Evolutionary conservation across 2,888 invertebrate genomes (phyloP).

Genomic region (Allacma fusca): DNA sequence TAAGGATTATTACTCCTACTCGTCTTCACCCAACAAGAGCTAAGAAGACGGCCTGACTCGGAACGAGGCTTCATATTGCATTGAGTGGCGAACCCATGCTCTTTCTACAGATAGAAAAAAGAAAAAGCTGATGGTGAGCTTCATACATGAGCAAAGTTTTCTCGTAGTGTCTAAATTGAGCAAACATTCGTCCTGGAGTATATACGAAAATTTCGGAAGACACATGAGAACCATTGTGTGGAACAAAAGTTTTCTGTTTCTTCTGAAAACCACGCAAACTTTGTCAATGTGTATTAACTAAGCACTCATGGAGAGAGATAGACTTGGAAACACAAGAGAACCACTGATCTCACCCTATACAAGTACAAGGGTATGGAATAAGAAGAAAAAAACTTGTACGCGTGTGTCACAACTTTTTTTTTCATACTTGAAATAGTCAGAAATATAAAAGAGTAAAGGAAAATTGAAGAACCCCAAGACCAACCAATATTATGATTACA

Average conservation of each 20-base stretch:
- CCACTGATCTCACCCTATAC: too few relatives aligned
- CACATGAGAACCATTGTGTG: slow-evolving; percentile 10
- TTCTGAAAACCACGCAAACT: neutral
- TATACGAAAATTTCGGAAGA: neutral
- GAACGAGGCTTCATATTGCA: too few relatives aligned
- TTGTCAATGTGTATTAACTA: slow-evolving; percentile 22
- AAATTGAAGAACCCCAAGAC: neutral
- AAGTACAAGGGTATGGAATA: too few relatives aligned
- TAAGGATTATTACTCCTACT: neutral
- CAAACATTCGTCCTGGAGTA: neutral
- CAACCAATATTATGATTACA: too few relatives aligned
- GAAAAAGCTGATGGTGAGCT: neutral
- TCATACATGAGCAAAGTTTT: slow-evolving; percentile 2
- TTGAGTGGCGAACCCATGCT: too few relatives aligned
- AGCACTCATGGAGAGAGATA: neutral
- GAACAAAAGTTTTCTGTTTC: slow-evolving; percentile 24
- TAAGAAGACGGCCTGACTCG: neutral
- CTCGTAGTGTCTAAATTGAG: neutral
- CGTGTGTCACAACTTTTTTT: neutral
- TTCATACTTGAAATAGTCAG: neutral
- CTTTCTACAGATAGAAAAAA: neutral
- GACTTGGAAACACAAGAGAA: neutral
- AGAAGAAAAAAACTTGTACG: too few relatives aligned
- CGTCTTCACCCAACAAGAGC: neutral
- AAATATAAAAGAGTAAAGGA: neutral